A percentile compares a stretch with the other conserved stretches of the same genome.
These are phyloP conservation scores for Alces alces DNA, from an alignment of 2,113 vertebrate genomes.

Conservation along the genomic window DNA sequence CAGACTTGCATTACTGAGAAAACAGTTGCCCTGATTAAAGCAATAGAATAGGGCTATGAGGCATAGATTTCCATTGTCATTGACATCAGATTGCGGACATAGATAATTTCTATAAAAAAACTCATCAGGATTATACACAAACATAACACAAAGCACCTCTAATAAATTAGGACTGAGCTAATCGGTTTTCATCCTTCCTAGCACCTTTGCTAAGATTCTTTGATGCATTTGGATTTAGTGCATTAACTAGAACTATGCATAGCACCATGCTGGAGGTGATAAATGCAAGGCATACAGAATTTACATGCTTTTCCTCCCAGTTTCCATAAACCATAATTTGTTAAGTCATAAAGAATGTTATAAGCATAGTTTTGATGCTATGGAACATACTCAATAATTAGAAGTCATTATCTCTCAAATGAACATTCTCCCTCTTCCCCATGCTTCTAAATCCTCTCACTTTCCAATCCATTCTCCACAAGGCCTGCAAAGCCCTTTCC, in stretches of 20 bases:
- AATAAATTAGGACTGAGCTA: not conserved
- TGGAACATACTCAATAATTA: not conserved
- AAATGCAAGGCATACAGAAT: not conserved
- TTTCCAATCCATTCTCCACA: not conserved
- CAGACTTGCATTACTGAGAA: not conserved
- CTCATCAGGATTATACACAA: not conserved
- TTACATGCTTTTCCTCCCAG: not conserved
- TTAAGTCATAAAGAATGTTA: slow-evolving; percentile 12
- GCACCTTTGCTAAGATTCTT: not conserved
- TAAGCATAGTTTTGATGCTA: not conserved
- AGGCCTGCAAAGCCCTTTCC: not conserved
- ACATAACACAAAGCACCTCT: not conserved
- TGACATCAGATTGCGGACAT: not conserved
- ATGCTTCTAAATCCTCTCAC: not conserved
- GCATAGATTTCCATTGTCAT: not conserved
- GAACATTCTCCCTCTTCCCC: not conserved
- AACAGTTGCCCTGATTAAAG: slow-evolving; percentile 19
- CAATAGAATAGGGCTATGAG: not conserved
- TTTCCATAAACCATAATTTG: slow-evolving; percentile 18
- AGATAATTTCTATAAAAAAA: not conserved
- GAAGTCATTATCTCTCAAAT: slow-evolving; percentile 29
- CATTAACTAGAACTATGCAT: not conserved
- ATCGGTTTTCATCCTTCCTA: not conserved
- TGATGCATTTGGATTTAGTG: not conserved
- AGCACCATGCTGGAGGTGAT: not conserved